Conservation (phyloP, 2,113 vertebrate genomes). For the Gnathonemus longibarbis region DNA sequence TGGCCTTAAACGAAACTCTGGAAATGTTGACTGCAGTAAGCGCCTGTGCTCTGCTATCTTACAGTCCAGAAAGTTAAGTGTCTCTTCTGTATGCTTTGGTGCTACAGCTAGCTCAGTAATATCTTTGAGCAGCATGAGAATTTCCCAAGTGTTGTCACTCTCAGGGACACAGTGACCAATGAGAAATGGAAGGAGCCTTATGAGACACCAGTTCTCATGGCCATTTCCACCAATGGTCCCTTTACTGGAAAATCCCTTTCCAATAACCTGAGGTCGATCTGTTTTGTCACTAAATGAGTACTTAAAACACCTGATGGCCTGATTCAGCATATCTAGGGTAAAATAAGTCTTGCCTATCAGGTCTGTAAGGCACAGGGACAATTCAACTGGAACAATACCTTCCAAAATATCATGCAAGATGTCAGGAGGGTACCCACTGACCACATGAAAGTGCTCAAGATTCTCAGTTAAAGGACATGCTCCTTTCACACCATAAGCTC, state of each 20-base stretch:
- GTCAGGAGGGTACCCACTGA: not conserved
- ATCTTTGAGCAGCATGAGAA: not conserved
- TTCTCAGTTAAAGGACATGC: no score
- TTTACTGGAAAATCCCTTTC: not conserved
- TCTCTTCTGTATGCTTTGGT: not conserved
- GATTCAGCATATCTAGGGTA: not conserved
- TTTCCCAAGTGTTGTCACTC: not conserved
- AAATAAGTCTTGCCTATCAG: not conserved
- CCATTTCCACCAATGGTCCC: not conserved
- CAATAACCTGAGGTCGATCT: not conserved
- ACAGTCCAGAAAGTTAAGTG: no score
- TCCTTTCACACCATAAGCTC: no score
- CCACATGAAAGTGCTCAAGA: no score
- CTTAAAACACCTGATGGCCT: not conserved
- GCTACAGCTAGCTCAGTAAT: not conserved
- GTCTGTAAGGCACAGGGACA: not conserved
- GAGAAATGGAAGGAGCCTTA: not conserved
- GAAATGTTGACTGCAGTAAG: no score
- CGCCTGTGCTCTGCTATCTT: no score
- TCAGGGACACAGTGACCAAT: not conserved
- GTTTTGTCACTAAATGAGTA: not conserved
- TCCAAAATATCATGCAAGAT: not conserved
- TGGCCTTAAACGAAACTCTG: no score
- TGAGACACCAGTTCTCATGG: not conserved
- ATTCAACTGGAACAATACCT: not conserved